Conservation (phyloP, 1,140 invertebrate species). For the Ectropis grisescens region DNA sequence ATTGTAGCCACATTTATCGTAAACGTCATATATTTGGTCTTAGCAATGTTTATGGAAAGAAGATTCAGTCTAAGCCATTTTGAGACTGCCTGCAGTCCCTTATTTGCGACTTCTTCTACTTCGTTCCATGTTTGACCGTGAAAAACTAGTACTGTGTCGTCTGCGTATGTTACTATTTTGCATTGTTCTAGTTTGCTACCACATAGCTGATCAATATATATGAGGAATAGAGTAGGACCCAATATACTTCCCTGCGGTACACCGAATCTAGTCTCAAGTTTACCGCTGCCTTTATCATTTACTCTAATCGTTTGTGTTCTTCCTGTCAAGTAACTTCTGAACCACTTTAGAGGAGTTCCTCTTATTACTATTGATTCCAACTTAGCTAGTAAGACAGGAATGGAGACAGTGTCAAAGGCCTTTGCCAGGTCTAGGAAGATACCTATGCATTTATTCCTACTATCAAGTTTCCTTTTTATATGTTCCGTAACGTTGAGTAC, state of each 20-base stretch:
- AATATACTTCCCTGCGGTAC: background rate
- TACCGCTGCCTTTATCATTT: background rate
- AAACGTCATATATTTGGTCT: no score
- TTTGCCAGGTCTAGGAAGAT: conserved; percentile 2
- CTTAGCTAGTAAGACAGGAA: background rate
- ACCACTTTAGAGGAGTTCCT: background rate
- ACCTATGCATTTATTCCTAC: background rate
- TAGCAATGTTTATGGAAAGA: background rate
- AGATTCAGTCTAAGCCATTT: background rate
- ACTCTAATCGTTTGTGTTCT: background rate
- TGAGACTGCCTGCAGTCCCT: background rate
- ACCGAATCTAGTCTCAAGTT: background rate
- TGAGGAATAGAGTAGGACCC: background rate
- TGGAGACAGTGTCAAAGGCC: conserved; percentile 2
- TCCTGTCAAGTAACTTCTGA: background rate
- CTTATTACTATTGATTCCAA: background rate
- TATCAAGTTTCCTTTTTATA: background rate
- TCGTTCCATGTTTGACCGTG: background rate
- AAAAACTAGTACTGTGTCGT: background rate
- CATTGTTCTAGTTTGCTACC: background rate
- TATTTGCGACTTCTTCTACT: background rate
- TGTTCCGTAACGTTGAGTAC: background rate
- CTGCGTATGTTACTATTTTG: background rate
- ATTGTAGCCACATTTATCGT: no score
- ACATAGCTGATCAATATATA: background rate